Evolutionary conservation across 2,797 vertebrate species (phyloP).

Genomic region (Clarias laeviceps): DNA sequence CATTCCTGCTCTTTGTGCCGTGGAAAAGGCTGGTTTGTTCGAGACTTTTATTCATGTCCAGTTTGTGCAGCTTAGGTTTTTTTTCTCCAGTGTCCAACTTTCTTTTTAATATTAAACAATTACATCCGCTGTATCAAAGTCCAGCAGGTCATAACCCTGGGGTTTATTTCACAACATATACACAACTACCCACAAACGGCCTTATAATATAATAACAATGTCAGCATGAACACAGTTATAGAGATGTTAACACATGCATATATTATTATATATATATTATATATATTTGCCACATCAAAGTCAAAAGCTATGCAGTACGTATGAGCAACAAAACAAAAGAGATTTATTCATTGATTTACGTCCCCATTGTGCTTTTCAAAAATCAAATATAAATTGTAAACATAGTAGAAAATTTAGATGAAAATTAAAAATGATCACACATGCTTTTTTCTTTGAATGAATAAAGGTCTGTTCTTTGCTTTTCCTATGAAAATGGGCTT

Average conservation of each 20-base stretch:
- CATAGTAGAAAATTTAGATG: no score
- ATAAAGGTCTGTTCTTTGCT: no score
- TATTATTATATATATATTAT: no score
- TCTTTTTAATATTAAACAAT: background rate
- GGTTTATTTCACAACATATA: background rate
- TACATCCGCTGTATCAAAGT: background rate
- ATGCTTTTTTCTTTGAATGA: no score
- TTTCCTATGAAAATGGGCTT: background rate
- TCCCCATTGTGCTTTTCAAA: no score
- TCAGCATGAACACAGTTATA: background rate
- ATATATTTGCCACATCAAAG: background rate
- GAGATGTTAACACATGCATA: no score
- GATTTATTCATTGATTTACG: no score
- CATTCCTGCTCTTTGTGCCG: constrained; percentile 8
- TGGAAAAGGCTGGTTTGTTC: background rate
- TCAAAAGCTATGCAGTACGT: background rate
- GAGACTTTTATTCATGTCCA: background rate
- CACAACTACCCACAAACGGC: background rate
- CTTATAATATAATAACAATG: background rate
- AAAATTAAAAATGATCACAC: no score
- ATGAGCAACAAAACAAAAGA: background rate
- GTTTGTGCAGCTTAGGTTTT: background rate
- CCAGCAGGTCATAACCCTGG: background rate
- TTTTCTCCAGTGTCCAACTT: background rate
- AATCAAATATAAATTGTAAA: no score